Conservation (phyloP, 1,140 invertebrate genomes). For the Cherax destructor region DNA sequence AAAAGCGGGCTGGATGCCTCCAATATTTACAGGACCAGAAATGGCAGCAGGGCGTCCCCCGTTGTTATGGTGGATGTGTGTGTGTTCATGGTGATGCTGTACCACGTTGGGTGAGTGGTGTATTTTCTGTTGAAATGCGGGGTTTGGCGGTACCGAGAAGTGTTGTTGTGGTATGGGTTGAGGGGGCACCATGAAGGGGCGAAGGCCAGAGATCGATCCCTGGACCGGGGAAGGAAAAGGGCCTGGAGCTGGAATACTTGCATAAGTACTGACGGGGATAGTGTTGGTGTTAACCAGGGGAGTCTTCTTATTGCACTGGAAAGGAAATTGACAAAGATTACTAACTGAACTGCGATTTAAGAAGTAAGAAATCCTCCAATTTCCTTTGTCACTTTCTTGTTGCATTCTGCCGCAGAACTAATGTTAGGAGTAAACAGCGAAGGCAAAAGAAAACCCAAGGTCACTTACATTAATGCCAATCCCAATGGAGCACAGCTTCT, state of each 20-base stretch:
- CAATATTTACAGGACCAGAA: neutral
- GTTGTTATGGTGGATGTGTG: neutral
- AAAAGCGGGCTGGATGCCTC: conserved; percentile 33
- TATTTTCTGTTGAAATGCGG: neutral
- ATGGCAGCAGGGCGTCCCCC: neutral
- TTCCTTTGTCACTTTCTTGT: too few species aligned
- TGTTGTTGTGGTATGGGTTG: neutral
- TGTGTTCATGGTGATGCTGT: neutral
- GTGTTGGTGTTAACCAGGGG: neutral
- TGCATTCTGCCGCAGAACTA: too few species aligned
- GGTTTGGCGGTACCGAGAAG: neutral
- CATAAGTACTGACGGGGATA: neutral
- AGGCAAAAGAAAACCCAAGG: too few species aligned
- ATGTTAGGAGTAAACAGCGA: too few species aligned
- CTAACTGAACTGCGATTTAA: too few species aligned
- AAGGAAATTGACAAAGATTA: neutral
- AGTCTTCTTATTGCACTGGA: neutral
- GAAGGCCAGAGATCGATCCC: neutral
- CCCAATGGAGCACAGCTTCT: conserved; percentile 22
- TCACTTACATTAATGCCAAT: conserved; percentile 26
- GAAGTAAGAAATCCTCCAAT: too few species aligned
- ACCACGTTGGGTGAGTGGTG: too few species aligned
- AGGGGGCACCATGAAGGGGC: neutral
- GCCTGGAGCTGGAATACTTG: neutral
- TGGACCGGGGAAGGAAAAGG: neutral